Evolutionary conservation across 2,888 invertebrate species (phyloP), one percentile per base, ranked within the genome.

Genomic region (Dascillus cervinus): DNA sequence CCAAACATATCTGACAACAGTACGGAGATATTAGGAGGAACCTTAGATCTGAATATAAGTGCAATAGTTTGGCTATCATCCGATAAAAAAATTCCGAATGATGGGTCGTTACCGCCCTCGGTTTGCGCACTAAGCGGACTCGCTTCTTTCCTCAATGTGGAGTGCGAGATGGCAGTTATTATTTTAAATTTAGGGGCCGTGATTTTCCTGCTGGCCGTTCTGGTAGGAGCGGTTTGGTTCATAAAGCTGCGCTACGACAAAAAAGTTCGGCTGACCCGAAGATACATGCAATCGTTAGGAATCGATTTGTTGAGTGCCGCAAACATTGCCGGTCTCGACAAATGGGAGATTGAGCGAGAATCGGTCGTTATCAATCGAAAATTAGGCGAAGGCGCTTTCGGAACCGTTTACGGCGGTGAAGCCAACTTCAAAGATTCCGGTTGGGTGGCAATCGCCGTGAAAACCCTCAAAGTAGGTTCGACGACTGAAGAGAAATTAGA

Each of bases 361-460:
- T 73, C 79, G 31, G 83, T 94, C 13, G 88, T 90, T 11, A 80
- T 90, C 43, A 90, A 88, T 66, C 71, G 89, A 11, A 82, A 82
- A 57, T 66, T 91, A 11, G 92, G 85, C 4, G 86, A 89, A 60
- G 94, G 92, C 9, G 91, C 91, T 0, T 94, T 92, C 60, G 94
- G 94, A 4, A 88, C 82, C 0, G 92, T 92, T 1, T 92, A 88
- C 61, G 88, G 88, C 17, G 94, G 94, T 1, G 91, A 92, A 64
- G 84, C 88, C 2, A 73, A 79, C 45, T 73, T 85, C 31, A 66
- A 73, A 8, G 71, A 71, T 39, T 47, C 22, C 37, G 82, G 79
- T 23, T 91, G 91, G 90, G 73, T 78, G 3, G 82, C 86, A 0
- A 86, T 89, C 6, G 89, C 89, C 6, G 87, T 92, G 0, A 94